phyloP scores from a whole-genome alignment of 2,113 vertebrate species.

The Neomonachus schauinslandi region DNA sequence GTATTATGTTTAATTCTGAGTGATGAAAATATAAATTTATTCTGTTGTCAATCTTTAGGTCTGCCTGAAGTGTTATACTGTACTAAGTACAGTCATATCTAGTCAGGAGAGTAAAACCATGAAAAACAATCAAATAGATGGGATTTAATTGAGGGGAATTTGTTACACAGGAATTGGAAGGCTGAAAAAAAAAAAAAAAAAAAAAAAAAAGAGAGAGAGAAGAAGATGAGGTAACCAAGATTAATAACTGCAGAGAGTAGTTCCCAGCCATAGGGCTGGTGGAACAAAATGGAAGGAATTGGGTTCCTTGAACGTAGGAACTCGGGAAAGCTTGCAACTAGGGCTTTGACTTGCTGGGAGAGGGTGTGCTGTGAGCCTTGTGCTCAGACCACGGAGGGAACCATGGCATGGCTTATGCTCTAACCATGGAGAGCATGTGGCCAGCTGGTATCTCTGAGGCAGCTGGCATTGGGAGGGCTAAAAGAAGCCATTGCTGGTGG shows the following conservation, averaged over 20 bases:
- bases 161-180: background rate
- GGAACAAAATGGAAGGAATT: background rate
- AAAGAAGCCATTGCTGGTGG: conserved; percentile 27
- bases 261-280: background rate
- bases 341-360: background rate
- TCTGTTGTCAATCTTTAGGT: background rate
- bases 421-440: conserved; percentile 41
- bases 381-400: background rate
- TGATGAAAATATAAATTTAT: conserved; percentile 37
- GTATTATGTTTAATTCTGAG: conserved; percentile 29
- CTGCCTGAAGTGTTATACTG: background rate
- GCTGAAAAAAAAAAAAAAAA: background rate
- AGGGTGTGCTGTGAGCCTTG: background rate
- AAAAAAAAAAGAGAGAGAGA: background rate
- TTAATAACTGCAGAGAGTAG: background rate
- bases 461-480: background rate
- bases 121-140: background rate
- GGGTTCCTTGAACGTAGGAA: background rate
- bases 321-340: conserved; percentile 21
- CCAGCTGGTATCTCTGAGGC: conserved; percentile 39
- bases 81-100: background rate
- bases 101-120: conserved; percentile 3
- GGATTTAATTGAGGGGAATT: background rate
- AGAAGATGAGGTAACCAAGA: background rate
- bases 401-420: background rate